Base-by-base conservation (phyloP, 2,888 invertebrate species). In the Habroteleia sp. region DNA sequence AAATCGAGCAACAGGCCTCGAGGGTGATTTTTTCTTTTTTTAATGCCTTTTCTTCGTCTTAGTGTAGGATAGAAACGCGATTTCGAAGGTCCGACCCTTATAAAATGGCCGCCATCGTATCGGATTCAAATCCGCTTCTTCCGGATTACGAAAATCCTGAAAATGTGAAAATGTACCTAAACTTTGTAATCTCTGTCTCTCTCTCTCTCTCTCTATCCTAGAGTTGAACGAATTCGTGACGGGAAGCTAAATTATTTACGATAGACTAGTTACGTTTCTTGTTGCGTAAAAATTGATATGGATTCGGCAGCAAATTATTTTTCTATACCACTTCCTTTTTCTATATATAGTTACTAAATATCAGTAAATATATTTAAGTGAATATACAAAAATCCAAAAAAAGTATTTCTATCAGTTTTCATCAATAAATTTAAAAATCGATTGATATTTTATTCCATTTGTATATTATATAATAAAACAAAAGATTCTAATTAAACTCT, bases 101-200 rank as follows among this genome's bases (percentile, higher is more conserved):
- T 25, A 52, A 69, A 41, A 69, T 42, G 69, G 69, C 69, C 13
- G 35, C 16, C 48, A 25, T 41, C 17, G 50, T 69, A 69, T 60
- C 52, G 60, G 44, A 50, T 69, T 69, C 60, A 50, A 60, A 69
- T 60, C 69, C 69, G 48, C 68, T 68, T 58, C 50, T 68, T 58
- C 58, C 41, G 52, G 69, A 60, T 69, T 60, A 69, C 60, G 29
- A 69, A 69, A 60, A 60, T 50, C 60, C 42, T 6, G 52, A 50
- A 48, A 60, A 52, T 69, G 58, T 52, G 52, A 58, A 69, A 60
- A 52, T 54, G 44, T 39, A 44, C 25, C 14, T 33, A 44, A 60
- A 69, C 29, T 58, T 50, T 58, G 52, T 69, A 69, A 60, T 69
- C n/a, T n/a, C n/a, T n/a, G n/a, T n/a, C n/a, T n/a, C n/a, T n/a